phyloP scores from a whole-genome alignment of 1,140 invertebrate genomes.

The Pogonus chalceus region DNA sequence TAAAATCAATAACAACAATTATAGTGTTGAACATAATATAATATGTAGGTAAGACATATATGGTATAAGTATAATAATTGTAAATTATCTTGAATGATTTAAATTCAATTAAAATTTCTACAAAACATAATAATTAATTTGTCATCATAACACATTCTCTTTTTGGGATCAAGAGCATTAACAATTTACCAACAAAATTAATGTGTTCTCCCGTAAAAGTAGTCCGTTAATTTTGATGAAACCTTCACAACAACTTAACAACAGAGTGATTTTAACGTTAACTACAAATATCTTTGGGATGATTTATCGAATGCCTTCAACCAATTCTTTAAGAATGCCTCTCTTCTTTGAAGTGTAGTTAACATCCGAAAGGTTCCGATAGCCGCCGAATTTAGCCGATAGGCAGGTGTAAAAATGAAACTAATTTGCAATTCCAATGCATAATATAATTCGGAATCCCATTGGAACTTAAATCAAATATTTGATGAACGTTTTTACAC shows the following conservation, averaged over 20 bases:
- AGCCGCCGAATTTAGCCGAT: neutral
- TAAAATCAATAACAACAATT: too few species aligned
- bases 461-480: constrained; percentile 5
- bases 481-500: constrained; percentile 2
- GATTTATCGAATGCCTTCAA: neutral
- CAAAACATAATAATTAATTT: neutral
- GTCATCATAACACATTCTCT: neutral
- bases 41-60: too few species aligned
- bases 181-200: too few species aligned
- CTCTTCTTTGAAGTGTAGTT: neutral
- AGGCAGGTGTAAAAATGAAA: neutral
- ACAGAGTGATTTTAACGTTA: too few species aligned
- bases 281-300: neutral
- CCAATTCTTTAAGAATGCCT: neutral
- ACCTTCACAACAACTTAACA: too few species aligned
- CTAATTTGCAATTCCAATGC: constrained; percentile 4
- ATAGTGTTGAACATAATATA: too few species aligned
- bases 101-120: neutral
- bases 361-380: neutral
- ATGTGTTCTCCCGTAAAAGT: neutral
- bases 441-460: neutral
- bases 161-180: too few species aligned
- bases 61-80: too few species aligned
- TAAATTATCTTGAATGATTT: too few species aligned
- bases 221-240: constrained; percentile 3